Base-by-base conservation (phyloP, 2,113 vertebrate species). In the Colius striatus region DNA sequence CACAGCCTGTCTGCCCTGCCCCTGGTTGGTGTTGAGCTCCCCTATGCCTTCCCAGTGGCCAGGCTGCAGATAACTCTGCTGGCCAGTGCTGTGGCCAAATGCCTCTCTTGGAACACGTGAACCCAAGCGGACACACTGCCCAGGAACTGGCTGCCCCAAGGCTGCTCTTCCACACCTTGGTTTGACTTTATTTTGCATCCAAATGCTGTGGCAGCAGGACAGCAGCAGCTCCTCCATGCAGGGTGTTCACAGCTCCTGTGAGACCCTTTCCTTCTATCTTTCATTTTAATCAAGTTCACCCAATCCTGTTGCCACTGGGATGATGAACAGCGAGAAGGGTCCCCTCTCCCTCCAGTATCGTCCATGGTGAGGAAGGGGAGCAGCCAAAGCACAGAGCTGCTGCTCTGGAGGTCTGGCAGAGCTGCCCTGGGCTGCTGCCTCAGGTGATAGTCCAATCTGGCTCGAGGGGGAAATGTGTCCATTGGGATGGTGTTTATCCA, bases 401-500 rank as follows among this genome's bases (percentile, higher is more conserved):
- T 58, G 62, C n/a, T 76, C 10, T 0, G 10, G 60, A 51, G 32
- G 60, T 47, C 48, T 27, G 72, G 54, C 38, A 48, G 7, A 62
- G 53, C 47, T 7, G 11, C 10, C 61, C 60, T 50, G 45, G 75
- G 57, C 63, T 16, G 2, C 16, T 4, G 8, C 41, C 61, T 1
- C 1, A 2, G 0, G 2, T 10, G 41, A 25, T 72, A 60, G 71
- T 11, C 13, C 2, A 0, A 9, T 13, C 30, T 34, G 23, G 48
- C 58, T 50, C 2, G 10, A 29, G 54, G 34, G 23, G 53, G 50
- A 17, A 82, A 11, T 8, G 47, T 47, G 67, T 25, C 63, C 65
- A 1, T 7, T 1, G 4, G 61, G 32, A 10, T 38, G 57, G 13
- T 0, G 18, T 26, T 96, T 96, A 99, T 65, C 98, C 98, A 27